These are phyloP conservation scores for Drosophila ananassae DNA, from an alignment of 1,140 invertebrate genomes.

Conservation along the genomic window DNA sequence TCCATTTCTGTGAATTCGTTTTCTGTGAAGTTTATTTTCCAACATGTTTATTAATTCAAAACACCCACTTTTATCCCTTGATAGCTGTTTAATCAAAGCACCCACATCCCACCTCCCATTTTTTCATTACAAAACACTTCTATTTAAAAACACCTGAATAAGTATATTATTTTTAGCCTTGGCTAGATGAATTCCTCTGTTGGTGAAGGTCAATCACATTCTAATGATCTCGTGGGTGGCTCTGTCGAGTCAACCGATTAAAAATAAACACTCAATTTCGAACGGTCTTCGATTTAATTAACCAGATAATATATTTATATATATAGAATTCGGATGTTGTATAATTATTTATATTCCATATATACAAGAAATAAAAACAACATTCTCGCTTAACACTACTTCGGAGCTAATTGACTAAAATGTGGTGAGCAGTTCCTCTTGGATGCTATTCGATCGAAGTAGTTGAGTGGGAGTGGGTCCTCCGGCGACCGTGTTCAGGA, in stretches of 20 bases:
- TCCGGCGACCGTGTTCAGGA: conserved; percentile 79
- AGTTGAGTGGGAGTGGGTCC: conserved; percentile 86
- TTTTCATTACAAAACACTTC: conserved; percentile 12
- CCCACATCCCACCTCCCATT: conserved; percentile 3
- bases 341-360: conserved; percentile 54
- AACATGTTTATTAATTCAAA: too few species aligned
- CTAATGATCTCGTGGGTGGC: conserved; percentile 27
- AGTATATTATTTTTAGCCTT: conserved; percentile 30
- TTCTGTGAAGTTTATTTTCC: too few species aligned
- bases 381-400: conserved; percentile 54
- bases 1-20: too few species aligned
- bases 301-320: conserved; percentile 55
- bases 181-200: not conserved
- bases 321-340: conserved; percentile 51
- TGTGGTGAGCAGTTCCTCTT: conserved; percentile 90
- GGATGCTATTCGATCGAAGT: conserved; percentile 91
- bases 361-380: conserved; percentile 64
- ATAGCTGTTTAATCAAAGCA: conserved; percentile 3
- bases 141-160: conserved; percentile 25
- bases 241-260: conserved; percentile 9
- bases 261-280: conserved; percentile 20
- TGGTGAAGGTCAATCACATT: conserved; percentile 29
- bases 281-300: conserved; percentile 40
- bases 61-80: not conserved
- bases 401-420: conserved; percentile 69